Evolutionary conservation across 2,113 vertebrate species (phyloP), one percentile per base, ranked within the genome.

Genomic region (Lontra canadensis): DNA sequence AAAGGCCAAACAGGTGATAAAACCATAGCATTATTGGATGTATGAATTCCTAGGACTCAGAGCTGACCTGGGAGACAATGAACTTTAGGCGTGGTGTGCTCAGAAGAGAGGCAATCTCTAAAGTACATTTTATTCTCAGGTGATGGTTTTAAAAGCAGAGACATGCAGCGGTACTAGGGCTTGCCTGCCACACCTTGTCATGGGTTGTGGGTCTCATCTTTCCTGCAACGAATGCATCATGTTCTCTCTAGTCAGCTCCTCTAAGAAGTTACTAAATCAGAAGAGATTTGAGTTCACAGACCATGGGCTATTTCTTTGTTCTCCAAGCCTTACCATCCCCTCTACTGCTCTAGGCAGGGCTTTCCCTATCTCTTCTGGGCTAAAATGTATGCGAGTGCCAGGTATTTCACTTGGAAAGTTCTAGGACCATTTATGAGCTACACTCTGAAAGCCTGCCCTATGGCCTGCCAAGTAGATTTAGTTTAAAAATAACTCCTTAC

Each of bases 401-500:
- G 95, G 34, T 52, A 86, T 78, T 88, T 86, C 67, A 71, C 81
- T 14, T 14, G 39, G 10, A 84, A 95, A 94, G 84, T 94, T 85
- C 69, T 63, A 47, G 81, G 55, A 25, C 49, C 34, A 89, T 94
- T 97, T 96, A 59, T n/a, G 89, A 91, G 87, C 86, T 57, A 14
- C 5, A 76, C 47, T 65, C 95, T 94, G 93, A 94, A 90, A 88
- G 71, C 15, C 65, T 67, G 42, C 94, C 84, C 93, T 92, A n/a
- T 74, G 55, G 76, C 94, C 90, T 96, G 96, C 95, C 97, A 96
- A 96, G 67, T 71, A 88, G 89, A 94, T 90, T 96, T 61, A 78
- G 63, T 97, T 97, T 97, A 97, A 97, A 97, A 97, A 96, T 93
- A 93, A 96, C 44, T 42, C 78, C 59, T 93, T 85, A 74, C 55